Base-by-base conservation (phyloP, 2,888 invertebrate species). In the Andrena haemorrhoa region DNA sequence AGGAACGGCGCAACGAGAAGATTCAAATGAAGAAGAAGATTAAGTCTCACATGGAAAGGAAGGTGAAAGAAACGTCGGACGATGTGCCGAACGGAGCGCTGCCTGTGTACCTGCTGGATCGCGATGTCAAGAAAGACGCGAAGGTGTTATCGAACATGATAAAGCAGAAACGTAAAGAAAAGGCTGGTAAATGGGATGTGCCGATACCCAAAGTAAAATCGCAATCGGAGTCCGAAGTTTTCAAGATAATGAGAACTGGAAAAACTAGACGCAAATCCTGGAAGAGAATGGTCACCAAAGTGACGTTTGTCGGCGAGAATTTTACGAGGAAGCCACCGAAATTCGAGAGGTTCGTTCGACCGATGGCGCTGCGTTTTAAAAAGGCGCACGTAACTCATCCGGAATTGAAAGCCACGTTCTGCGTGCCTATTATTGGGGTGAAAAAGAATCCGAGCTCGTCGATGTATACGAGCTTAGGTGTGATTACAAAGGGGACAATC, bases 281-380 rank as follows among this genome's bases (percentile, higher is more conserved):
- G 99, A 99, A 99, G 92, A 95, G 99, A 78, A 99, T 99, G 99
- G 99, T 99, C 0, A 99, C 99, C 0, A 99, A 99, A 95, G 98
- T 98, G 0, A 98, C 98, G 66, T 99, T 96, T 94, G 99, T 99
- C 2, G 99, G 99, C 0, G 99, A 99, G 93, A 98, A 97, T 76
- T 99, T 99, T 93, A 99, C 99, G 0, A 95, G 99, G 58, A 99
- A 99, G 95, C 99, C 99, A 26, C 99, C 99, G 0, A 99, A 99
- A 94, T 99, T 98, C 95, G 99, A 99, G 93, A 95, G 99, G 79
- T 99, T 99, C 92, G 99, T 99, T 82, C 95, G 99, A 71, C 99
- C 99, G 0, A 99, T 99, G 99, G 99, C 97, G 0, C 94, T 99
- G 2, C 95, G 99, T 66, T 99, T 98, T 93, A 99, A 98, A 92